phyloP scores from a whole-genome alignment of 2,797 vertebrate species.

The Hydrophis major region DNA sequence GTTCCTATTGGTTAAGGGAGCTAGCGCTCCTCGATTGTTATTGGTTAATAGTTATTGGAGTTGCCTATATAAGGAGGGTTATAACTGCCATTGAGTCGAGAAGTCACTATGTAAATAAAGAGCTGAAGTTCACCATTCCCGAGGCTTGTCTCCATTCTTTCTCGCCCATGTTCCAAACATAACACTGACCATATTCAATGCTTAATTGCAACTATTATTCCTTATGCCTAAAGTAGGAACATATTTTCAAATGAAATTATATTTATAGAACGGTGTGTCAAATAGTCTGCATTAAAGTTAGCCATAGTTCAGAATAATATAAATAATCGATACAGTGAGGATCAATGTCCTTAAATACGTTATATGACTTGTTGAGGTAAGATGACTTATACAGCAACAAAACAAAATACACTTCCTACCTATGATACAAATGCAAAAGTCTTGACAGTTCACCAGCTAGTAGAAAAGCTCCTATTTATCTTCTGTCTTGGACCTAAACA shows the following conservation, averaged over 20 bases:
- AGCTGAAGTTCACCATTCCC: no score
- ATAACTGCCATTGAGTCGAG: no score
- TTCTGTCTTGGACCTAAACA: neutral
- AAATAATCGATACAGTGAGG: neutral
- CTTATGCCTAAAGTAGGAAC: neutral
- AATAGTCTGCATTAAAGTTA: neutral
- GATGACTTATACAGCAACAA: neutral
- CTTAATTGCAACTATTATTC: neutral
- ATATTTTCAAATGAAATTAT: constrained; percentile 1
- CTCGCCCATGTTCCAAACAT: no score
- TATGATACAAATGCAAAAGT: neutral
- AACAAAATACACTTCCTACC: neutral
- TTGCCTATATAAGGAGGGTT: no score
- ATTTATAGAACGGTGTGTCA: neutral
- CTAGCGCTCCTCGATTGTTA: no score
- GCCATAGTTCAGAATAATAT: neutral
- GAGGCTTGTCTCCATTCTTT: no score
- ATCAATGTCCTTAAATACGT: neutral
- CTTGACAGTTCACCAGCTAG: neutral
- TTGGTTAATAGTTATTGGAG: no score
- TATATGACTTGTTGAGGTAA: neutral
- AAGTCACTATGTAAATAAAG: no score
- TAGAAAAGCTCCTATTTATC: neutral
- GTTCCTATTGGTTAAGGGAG: no score
- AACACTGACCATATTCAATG: neutral